A percentile compares a stretch with the other conserved stretches of the same genome.
These are phyloP conservation scores for Anoplius nigerrimus DNA, from an alignment of 2,888 invertebrate species.

Conservation along the genomic window DNA sequence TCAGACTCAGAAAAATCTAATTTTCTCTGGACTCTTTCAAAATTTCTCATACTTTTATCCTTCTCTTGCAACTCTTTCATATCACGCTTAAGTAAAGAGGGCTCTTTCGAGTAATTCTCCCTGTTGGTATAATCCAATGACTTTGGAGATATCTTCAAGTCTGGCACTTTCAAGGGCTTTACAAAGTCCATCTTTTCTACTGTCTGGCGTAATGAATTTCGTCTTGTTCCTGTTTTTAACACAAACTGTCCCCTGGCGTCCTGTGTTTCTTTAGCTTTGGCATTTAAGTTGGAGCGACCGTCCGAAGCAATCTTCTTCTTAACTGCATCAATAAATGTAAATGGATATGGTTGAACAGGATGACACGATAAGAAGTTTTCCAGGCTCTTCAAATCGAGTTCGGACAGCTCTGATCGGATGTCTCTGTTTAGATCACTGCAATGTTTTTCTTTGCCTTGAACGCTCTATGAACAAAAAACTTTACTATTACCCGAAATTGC, in stretches of 20 bases:
- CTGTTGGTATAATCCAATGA: constrained; percentile 63
- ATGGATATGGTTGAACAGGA: constrained; percentile 77
- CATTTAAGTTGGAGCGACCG: constrained; percentile 52
- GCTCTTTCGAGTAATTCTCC: constrained; percentile 63
- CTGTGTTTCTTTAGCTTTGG: constrained; percentile 47
- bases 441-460: constrained; percentile 34
- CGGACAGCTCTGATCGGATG: background rate
- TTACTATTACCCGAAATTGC: background rate
- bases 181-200: constrained; percentile 67
- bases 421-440: background rate
- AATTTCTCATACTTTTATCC: constrained; percentile 60
- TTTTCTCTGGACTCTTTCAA: constrained; percentile 66
- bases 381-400: constrained; percentile 36
- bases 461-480: constrained; percentile 38
- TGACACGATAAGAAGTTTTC: constrained; percentile 53
- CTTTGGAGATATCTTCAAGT: constrained; percentile 71
- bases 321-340: constrained; percentile 80
- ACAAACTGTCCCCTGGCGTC: constrained; percentile 19
- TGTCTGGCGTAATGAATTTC: constrained; percentile 45
- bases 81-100: constrained; percentile 56
- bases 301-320: constrained; percentile 76
- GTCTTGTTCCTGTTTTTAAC: constrained; percentile 27
- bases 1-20: constrained; percentile 68
- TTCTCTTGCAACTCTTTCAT: constrained; percentile 49
- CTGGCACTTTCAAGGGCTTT: constrained; percentile 70